Evolutionary conservation across 2,797 vertebrate species (phyloP).

Genomic region (Sebastes steindachneri): DNA sequence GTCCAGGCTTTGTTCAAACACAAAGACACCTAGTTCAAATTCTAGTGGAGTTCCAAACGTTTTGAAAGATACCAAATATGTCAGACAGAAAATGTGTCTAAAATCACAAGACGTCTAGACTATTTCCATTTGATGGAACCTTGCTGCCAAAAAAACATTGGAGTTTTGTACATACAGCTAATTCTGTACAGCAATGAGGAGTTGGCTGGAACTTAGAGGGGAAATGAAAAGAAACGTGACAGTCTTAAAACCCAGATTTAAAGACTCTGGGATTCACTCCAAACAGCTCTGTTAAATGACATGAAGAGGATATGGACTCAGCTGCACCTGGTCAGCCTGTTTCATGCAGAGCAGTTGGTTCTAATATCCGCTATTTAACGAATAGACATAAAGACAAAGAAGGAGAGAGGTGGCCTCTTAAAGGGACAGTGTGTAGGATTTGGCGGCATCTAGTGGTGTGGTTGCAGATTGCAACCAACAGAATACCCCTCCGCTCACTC

Average conservation of each 20-base stretch:
- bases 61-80: not conserved
- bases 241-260: not conserved
- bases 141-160: not conserved
- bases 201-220: not conserved
- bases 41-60: not conserved
- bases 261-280: not conserved
- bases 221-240: not conserved
- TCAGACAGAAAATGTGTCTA: not conserved
- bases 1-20: not conserved
- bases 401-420: not conserved
- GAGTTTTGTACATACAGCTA: not conserved
- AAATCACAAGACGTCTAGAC: not conserved
- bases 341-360: not conserved
- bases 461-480: no score
- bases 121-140: not conserved
- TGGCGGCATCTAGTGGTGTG: no score
- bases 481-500: no score
- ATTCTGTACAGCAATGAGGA: not conserved
- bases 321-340: not conserved
- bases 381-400: slow-evolving; percentile 4
- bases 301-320: not conserved
- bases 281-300: not conserved
- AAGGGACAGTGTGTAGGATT: no score
- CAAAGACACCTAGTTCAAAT: not conserved
- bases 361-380: not conserved